Evolutionary conservation across 1,140 invertebrate species (phyloP).

Genomic region (Metaphire vulgaris): DNA sequence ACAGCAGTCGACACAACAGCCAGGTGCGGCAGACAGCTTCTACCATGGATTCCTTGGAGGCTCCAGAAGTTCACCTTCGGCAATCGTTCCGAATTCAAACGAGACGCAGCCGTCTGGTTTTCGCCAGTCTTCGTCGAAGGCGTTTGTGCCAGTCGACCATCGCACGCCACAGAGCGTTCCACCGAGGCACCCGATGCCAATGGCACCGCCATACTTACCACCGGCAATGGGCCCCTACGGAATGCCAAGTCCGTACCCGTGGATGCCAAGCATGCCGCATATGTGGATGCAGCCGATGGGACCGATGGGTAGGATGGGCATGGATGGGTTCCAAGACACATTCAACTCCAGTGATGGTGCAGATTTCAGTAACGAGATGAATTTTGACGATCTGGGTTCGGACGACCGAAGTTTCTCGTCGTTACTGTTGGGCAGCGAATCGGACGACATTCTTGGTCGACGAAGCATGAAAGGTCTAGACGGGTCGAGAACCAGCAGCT

Average conservation of each 20-base stretch:
- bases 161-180: neutral
- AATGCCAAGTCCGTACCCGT: constrained; percentile 20
- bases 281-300: constrained; percentile 6
- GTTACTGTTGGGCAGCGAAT: constrained; percentile 9
- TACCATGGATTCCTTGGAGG: neutral
- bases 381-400: neutral
- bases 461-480: neutral
- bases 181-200: constrained; percentile 4
- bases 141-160: neutral
- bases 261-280: constrained; percentile 4
- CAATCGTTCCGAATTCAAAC: neutral
- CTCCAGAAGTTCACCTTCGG: neutral
- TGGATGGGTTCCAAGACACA: neutral
- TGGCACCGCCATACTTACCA: constrained; percentile 13
- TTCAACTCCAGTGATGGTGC: neutral
- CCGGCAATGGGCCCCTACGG: constrained; percentile 1
- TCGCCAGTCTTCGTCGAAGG: neutral
- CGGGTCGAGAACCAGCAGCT: neutral
- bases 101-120: neutral
- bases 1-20: constrained; percentile 1
- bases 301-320: neutral
- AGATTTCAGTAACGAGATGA: neutral
- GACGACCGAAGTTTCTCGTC: constrained; percentile 21
- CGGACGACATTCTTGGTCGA: neutral
- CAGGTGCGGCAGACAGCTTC: neutral